A percentile compares a stretch with the other conserved stretches of the same genome.
Conservation (phyloP, 2,888 invertebrate genomes). For the Gnatocerus cornutus region DNA sequence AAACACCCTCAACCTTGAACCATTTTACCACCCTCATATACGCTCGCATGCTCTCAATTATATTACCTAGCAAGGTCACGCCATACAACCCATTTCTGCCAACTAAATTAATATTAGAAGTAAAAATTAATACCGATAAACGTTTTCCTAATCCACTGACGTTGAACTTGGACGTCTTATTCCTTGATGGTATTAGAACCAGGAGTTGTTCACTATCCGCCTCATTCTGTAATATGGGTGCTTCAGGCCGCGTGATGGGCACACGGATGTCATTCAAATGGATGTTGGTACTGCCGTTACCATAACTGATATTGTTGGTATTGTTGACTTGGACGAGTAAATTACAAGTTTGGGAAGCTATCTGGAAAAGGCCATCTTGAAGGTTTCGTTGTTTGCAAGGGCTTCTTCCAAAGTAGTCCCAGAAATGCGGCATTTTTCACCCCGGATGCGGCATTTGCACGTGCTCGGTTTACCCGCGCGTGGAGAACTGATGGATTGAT, state of each 20-base stretch:
- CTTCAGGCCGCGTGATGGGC: constrained; percentile 31
- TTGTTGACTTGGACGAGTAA: constrained; percentile 85
- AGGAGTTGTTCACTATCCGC: constrained; percentile 70
- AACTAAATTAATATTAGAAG: constrained; percentile 6
- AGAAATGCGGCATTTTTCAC: constrained; percentile 75
- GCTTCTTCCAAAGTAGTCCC: constrained; percentile 73
- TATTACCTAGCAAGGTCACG: not conserved
- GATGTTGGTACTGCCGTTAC: constrained; percentile 78
- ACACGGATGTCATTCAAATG: constrained; percentile 72
- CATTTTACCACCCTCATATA: not conserved
- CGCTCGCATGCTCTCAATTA: no score
- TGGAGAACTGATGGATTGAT: constrained; percentile 25
- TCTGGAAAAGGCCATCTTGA: constrained; percentile 85
- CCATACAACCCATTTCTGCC: not conserved
- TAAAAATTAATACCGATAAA: constrained; percentile 74
- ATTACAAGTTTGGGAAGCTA: constrained; percentile 85
- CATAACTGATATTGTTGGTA: constrained; percentile 83
- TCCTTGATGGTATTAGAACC: constrained; percentile 70
- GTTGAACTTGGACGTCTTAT: constrained; percentile 53
- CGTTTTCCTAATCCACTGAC: constrained; percentile 70
- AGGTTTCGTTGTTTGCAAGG: constrained; percentile 77
- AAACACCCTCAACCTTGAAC: constrained; percentile 25
- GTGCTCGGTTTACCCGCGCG: constrained; percentile 8
- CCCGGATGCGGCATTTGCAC: constrained; percentile 60
- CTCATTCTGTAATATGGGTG: constrained; percentile 47